Conservation (phyloP, 2,888 invertebrate genomes). For the Lasioglossum leucozonium region DNA sequence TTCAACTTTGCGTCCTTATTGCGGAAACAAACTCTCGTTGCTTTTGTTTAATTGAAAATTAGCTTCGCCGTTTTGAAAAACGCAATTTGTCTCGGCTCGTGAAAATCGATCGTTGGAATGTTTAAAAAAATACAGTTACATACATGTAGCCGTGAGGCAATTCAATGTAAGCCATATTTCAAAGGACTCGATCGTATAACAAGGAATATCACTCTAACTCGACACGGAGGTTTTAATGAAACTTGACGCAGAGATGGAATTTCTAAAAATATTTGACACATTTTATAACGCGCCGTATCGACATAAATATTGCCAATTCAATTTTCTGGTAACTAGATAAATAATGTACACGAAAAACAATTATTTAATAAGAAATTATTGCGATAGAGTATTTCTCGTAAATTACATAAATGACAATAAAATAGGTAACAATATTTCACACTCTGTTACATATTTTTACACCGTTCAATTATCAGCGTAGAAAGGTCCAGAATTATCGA, state of each 20-base stretch:
- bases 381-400: background rate
- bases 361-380: background rate
- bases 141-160: background rate
- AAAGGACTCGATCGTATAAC: background rate
- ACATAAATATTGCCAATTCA: background rate
- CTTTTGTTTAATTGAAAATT: background rate
- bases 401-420: background rate
- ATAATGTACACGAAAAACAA: background rate
- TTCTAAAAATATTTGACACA: background rate
- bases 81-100: background rate
- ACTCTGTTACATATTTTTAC: background rate
- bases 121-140: background rate
- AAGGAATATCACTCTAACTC: slow-evolving; percentile 6
- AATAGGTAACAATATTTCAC: background rate
- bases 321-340: background rate
- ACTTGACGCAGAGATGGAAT: background rate
- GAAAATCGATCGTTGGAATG: background rate
- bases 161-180: background rate
- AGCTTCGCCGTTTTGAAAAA: background rate
- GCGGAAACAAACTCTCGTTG: background rate
- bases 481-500: background rate
- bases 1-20: background rate
- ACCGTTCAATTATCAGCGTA: background rate
- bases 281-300: background rate
- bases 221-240: background rate